Percentiles rank a stretch among this genome's conserved stretches.
These are phyloP conservation scores for Pangasianodon hypophthalmus DNA, from an alignment of 2,113 vertebrate genomes.

Conservation along the genomic window DNA sequence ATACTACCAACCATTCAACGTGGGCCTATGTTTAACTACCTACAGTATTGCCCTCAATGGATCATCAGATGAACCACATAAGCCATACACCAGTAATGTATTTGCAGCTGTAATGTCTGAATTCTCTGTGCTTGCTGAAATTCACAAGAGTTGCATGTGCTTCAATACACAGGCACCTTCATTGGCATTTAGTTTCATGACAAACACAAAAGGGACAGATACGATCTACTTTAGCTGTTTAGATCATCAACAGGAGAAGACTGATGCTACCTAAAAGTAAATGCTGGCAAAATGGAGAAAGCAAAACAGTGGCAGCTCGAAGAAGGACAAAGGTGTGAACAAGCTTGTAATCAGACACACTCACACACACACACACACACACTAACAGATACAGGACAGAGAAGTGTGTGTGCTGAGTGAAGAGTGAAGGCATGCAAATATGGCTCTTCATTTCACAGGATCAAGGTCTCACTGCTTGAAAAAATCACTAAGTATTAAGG, in stretches of 20 bases:
- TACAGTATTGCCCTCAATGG: background rate
- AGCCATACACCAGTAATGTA: background rate
- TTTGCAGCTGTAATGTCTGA: background rate
- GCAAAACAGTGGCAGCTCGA: background rate
- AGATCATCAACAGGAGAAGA: background rate
- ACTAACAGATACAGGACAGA: background rate
- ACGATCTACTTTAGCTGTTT: background rate
- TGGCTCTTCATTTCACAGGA: background rate
- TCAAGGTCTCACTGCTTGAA: background rate
- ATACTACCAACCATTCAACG: background rate
- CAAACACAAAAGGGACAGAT: background rate
- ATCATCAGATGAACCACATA: background rate
- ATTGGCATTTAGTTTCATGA: background rate
- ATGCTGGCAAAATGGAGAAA: background rate
- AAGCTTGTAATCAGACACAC: background rate
- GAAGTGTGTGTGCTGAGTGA: background rate
- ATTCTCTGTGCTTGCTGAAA: background rate
- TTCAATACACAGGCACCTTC: background rate
- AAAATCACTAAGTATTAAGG: background rate
- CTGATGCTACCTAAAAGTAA: background rate
- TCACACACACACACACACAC: too few relatives aligned
- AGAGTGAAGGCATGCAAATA: conserved; percentile 17
- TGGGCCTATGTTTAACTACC: background rate
- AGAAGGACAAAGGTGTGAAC: background rate
- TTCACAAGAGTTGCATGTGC: background rate